Evolutionary conservation across 2,888 invertebrate genomes (phyloP).

Genomic region (Dorcus hopei): DNA sequence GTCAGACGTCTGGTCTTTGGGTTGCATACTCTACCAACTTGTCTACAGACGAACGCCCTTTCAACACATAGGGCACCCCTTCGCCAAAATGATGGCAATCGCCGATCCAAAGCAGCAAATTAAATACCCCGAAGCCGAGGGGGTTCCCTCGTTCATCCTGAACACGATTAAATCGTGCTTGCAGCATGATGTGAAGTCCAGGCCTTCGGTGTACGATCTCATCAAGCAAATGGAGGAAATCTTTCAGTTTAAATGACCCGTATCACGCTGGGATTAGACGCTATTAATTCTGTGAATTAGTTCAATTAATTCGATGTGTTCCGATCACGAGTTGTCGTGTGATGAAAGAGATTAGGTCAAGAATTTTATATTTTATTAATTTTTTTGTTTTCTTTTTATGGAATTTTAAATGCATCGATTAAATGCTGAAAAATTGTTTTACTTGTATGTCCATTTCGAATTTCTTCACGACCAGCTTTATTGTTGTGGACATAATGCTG

Average conservation of each 20-base stretch:
- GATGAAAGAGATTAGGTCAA: too few species aligned
- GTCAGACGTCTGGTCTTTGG: slow-evolving; percentile 96
- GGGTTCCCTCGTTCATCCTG: slow-evolving; percentile 59
- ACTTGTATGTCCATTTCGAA: too few species aligned
- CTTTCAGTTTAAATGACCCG: slow-evolving; percentile 1
- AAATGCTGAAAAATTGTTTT: too few species aligned
- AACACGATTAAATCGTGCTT: slow-evolving; percentile 70
- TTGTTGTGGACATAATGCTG: too few species aligned
- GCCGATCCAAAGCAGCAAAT: slow-evolving; percentile 71
- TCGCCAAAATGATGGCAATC: slow-evolving; percentile 76
- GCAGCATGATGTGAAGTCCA: slow-evolving; percentile 64
- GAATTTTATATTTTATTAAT: too few species aligned
- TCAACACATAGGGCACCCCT: slow-evolving; percentile 69
- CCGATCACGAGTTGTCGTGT: too few species aligned
- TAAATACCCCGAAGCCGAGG: slow-evolving; percentile 62
- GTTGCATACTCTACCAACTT: slow-evolving; percentile 92
- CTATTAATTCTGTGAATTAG: too few species aligned
- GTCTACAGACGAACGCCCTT: slow-evolving; percentile 91
- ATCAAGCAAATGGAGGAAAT: slow-evolving; percentile 42
- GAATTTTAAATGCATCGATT: too few species aligned
- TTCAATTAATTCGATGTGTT: too few species aligned
- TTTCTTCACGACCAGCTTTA: too few species aligned
- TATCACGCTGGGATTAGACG: too few species aligned
- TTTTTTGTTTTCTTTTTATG: too few species aligned
- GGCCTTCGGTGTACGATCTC: slow-evolving; percentile 74